Evolutionary conservation across 2,888 invertebrate species (phyloP).

Genomic region (Chirona hameri): DNA sequence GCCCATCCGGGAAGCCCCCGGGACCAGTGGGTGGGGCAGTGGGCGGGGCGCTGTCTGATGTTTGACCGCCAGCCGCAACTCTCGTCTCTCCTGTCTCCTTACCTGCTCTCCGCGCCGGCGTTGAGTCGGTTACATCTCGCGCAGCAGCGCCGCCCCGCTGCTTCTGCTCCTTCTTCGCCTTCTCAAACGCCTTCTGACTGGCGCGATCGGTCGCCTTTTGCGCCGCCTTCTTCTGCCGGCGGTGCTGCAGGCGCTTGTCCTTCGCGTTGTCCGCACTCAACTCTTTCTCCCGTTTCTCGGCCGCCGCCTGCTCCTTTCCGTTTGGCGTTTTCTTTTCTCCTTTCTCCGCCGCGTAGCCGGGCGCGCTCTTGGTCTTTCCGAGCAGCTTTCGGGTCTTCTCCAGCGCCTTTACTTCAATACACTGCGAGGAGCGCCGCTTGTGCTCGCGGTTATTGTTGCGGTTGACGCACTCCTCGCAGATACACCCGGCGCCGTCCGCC

Average conservation of each 20-base stretch:
- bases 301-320: background rate
- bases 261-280: background rate
- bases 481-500: background rate
- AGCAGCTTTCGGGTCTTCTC: background rate
- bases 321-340: background rate
- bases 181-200: constrained; percentile 8
- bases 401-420: background rate
- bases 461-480: background rate
- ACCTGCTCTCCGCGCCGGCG: background rate
- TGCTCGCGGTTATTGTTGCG: background rate
- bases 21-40: too few relatives aligned
- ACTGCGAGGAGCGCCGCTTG: constrained; percentile 22
- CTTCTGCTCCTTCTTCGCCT: constrained; percentile 13
- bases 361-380: background rate
- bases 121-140: background rate
- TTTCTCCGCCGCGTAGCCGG: background rate
- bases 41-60: too few relatives aligned
- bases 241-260: background rate
- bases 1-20: too few relatives aligned
- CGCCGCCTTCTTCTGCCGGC: constrained; percentile 4
- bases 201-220: constrained; percentile 8
- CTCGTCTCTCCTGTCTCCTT: background rate
- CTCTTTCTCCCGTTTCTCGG: background rate
- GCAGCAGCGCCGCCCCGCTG: background rate
- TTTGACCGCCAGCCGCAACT: too few relatives aligned